These are phyloP conservation scores for Brienomyrus longianalis DNA, from an alignment of 2,113 vertebrate genomes.

Conservation along the genomic window DNA sequence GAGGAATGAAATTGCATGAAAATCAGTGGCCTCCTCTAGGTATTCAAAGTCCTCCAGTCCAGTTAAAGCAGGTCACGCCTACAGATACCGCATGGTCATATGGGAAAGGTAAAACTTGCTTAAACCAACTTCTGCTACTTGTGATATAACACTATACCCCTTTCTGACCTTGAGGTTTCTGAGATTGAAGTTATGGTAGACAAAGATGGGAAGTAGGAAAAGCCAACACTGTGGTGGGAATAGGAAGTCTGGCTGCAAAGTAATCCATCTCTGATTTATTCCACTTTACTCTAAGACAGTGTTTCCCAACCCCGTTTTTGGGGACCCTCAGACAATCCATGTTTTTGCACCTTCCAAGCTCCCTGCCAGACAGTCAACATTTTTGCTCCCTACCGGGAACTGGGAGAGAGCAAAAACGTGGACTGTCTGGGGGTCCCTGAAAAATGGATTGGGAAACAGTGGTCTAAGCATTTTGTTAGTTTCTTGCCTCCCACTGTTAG, in stretches of 20 bases:
- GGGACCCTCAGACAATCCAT: neutral
- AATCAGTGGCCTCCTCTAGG: neutral
- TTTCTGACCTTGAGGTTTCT: conserved; percentile 26
- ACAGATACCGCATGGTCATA: neutral
- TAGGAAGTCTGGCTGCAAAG: conserved; percentile 24
- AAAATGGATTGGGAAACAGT: neutral
- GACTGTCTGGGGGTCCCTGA: neutral
- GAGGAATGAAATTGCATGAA: neutral
- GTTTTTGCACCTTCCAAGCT: neutral
- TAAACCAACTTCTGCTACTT: conserved; percentile 4
- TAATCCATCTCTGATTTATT: conserved; percentile 9
- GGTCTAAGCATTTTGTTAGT: neutral
- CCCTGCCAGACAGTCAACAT: neutral
- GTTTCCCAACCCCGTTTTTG: neutral
- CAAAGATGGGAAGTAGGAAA: conserved; percentile 47
- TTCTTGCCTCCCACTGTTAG: neutral
- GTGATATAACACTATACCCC: neutral
- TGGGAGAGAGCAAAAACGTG: neutral
- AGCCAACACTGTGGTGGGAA: conserved; percentile 29
- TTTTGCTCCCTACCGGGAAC: neutral
- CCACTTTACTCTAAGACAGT: neutral
- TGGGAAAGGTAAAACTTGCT: neutral
- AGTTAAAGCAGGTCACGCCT: neutral
- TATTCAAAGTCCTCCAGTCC: neutral
- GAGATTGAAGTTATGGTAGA: conserved; percentile 13